Base-by-base conservation (phyloP, 2,797 vertebrate species). In the Clarias platycephalus region DNA sequence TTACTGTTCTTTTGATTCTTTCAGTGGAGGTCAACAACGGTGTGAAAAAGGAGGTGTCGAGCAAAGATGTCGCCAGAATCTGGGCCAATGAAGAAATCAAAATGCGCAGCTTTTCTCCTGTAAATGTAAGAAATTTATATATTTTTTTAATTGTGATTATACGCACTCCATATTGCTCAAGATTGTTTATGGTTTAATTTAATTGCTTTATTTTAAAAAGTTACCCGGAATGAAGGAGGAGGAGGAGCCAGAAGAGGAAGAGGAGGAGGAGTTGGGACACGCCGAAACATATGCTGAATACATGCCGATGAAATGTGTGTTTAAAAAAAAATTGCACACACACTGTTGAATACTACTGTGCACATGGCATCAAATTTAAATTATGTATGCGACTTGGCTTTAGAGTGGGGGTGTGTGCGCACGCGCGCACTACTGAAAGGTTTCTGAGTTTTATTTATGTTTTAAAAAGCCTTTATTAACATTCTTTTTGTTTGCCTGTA, bases 211-310 rank as follows among this genome's bases (percentile, higher is more conserved):
- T 84, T 81, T 91, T 37, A 86, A 99, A 97, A 98, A 97, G 93
- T 93, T 94, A 26, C 96, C 96, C 15, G 95, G 95, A 86, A 93
- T 97, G 80, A 98, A 96, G 89, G 97, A 99, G 1, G 98, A 99
- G 85, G 98, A 99, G 6, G 98, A 99, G 88, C 96, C 96, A 0
- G 98, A 99, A 89, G 98, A 99, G 87, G 98, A 99, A 88, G 98
- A 99, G 84, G 98, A 99, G 57, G 98, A 99, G 60, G 98, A 99
- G 93, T 91, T 99, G 94, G 98, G 98, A 71, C 98, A 99, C n/a
- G 97, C 98, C 8, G 98, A 99, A 90, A 99, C 98, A 0, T 99
- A 99, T 0, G 97, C 98, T 0, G 98, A 99, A 89, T 99, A 99
- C 88, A 99, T 99, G 98, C 98, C 98, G 24, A 97, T 99, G 95